phyloP scores from a whole-genome alignment of 2,888 invertebrate species.

The Apocheima hispidaria region DNA sequence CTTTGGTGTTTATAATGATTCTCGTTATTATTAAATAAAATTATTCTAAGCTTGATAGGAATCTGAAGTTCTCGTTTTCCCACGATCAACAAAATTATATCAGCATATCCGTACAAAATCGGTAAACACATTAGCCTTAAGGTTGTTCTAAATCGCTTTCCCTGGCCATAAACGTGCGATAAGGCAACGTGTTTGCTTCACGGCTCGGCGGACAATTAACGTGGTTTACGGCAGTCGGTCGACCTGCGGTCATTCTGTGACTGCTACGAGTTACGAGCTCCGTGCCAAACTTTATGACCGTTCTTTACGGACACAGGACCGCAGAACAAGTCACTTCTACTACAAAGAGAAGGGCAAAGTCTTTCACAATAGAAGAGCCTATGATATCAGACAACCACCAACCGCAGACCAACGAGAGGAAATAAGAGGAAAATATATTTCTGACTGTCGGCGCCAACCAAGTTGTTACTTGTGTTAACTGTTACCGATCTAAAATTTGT shows the following conservation, averaged over 20 bases:
- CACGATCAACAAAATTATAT: background rate
- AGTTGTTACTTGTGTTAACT: too few species aligned
- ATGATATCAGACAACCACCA: too few species aligned
- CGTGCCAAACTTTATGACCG: slow-evolving; percentile 1
- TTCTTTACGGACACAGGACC: background rate
- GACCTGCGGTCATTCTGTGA: slow-evolving; percentile 22
- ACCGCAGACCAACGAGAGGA: too few species aligned
- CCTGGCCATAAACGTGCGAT: slow-evolving; percentile 42
- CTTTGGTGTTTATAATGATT: too few species aligned
- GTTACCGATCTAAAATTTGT: too few species aligned
- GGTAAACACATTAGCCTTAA: slow-evolving; percentile 29
- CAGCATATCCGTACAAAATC: slow-evolving; percentile 18
- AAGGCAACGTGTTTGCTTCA: slow-evolving; percentile 44
- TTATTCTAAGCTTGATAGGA: background rate
- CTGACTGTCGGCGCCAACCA: too few species aligned
- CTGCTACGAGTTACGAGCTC: slow-evolving; percentile 17
- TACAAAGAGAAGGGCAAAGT: background rate
- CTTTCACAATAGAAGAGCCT: background rate
- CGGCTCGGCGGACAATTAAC: slow-evolving; percentile 47
- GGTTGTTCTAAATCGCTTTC: slow-evolving; percentile 32
- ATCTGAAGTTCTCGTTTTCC: background rate
- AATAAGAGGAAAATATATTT: too few species aligned
- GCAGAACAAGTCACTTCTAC: too few species aligned
- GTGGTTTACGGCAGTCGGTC: slow-evolving; percentile 36
- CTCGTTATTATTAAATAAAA: too few species aligned